Evolutionary conservation across 2,113 vertebrate species (phyloP), one percentile per base, ranked within the genome.

Genomic region (Psephotus haematonotus): DNA sequence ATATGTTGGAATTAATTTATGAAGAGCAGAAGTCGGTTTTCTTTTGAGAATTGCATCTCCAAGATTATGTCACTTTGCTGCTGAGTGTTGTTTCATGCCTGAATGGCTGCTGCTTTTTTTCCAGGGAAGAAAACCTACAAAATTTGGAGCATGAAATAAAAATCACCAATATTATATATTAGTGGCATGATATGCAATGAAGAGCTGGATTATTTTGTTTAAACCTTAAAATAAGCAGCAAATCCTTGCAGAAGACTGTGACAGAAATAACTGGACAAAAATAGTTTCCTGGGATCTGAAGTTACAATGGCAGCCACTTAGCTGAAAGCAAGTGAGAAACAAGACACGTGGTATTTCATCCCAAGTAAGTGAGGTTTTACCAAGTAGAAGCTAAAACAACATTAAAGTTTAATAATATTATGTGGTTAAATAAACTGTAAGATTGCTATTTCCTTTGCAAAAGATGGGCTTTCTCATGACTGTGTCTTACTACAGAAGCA

Each of bases 321-420:
- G 17, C 33, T 44, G 59, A 77, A 67, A 28, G 10, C 25, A 67
- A 64, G 41, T 53, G 47, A 88, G 63, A 83, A 92, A 65, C 4
- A 16, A 37, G 44, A 60, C 14, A 50, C 0, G 0, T 23, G 37
- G 59, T 31, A 9, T 50, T 64, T 77, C 0, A 0, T 39, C 39
- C 39, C 53, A 80, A 24, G 6, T 37, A 64, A 68, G 31, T 62
- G 27, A 55, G 4, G 14, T 60, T 92, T 64, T 65, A 50, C 22
- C 5, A 6, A 65, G 28, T 12, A 81, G 50, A 68, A 79, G 14
- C 35, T 69, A 52, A 88, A 88, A 49, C 29, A 65, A 62, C 37
- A 71, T 35, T 60, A 18, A 81, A 71, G 28, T 50, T 76, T 59
- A 72, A 37, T 37, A 63, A 44, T 8, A 78, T 31, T 18, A 24